Conservation (phyloP, 2,797 vertebrate species). For the Monodelphis domestica region DNA sequence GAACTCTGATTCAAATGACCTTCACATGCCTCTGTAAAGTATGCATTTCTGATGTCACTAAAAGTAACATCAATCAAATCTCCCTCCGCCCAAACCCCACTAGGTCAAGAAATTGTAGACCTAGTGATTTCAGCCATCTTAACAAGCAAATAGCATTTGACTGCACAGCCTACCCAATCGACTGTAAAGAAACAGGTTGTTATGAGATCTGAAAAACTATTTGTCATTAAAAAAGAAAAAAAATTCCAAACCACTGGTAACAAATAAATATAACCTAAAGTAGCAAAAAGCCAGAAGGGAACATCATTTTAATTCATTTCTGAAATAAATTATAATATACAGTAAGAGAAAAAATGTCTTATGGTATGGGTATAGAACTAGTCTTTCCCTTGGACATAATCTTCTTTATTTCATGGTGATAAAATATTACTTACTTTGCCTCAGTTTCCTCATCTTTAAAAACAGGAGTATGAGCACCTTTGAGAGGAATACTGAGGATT, state of each 20-base stretch:
- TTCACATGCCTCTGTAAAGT: conserved; percentile 27
- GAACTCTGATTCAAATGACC: conserved; percentile 28
- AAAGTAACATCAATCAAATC: conserved; percentile 25
- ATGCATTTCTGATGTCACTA: conserved; percentile 34
- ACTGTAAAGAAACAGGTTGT: conserved; percentile 14
- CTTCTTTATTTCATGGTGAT: conserved; percentile 43
- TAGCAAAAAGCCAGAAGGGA: background rate
- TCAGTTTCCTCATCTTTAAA: conserved; percentile 74
- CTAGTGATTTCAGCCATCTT: background rate
- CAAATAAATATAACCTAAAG: background rate
- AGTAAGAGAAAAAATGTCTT: background rate
- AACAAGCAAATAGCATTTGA: conserved; percentile 9
- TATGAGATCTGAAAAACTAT: conserved; percentile 14
- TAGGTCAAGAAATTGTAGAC: conserved; percentile 2
- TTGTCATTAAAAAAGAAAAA: conserved; percentile 16
- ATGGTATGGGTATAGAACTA: background rate
- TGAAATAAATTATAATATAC: conserved; percentile 2
- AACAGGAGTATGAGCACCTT: conserved; percentile 62
- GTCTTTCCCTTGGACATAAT: conserved; percentile 37
- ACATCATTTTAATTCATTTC: conserved; percentile 33
- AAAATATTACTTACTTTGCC: conserved; percentile 44
- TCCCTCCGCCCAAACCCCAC: background rate
- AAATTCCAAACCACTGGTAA: background rate
- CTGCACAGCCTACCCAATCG: background rate
- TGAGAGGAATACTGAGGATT: conserved; percentile 43